Conservation (phyloP, 1,140 invertebrate species). For the Macrostomum lignano region DNA sequence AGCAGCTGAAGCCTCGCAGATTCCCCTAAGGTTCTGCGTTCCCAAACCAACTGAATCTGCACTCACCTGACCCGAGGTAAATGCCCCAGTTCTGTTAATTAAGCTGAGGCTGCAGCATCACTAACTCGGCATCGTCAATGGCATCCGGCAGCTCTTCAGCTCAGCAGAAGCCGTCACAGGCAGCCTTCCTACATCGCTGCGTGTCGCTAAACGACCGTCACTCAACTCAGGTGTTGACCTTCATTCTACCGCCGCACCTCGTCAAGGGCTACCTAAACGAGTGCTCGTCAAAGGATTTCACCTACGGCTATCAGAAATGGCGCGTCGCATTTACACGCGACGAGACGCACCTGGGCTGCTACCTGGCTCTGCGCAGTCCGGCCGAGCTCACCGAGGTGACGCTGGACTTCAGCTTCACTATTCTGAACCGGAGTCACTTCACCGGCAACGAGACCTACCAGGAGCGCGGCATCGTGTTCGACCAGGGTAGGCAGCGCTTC, state of each 20-base stretch:
- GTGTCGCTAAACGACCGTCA: slow-evolving; percentile 49
- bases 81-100: too few species aligned
- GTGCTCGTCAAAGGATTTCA: slow-evolving; percentile 35
- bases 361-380: slow-evolving; percentile 45
- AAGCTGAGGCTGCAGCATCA: too few species aligned
- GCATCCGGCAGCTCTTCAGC: too few species aligned
- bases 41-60: too few species aligned
- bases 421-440: slow-evolving; percentile 55
- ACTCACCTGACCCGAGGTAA: too few species aligned
- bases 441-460: slow-evolving; percentile 51
- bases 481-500: slow-evolving; percentile 41
- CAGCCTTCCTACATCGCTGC: slow-evolving; percentile 52
- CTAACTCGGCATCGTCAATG: too few species aligned
- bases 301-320: slow-evolving; percentile 55
- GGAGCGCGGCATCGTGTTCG: slow-evolving; percentile 42
- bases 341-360: slow-evolving; percentile 49
- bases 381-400: slow-evolving; percentile 35
- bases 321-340: slow-evolving; percentile 50
- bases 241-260: slow-evolving; percentile 14
- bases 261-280: slow-evolving; percentile 14
- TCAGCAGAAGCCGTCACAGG: too few species aligned
- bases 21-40: too few species aligned
- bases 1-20: too few species aligned
- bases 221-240: slow-evolving; percentile 41
- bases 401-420: slow-evolving; percentile 52